These are phyloP conservation scores for Papilio helenus DNA, from an alignment of 1,140 invertebrate genomes.

Conservation along the genomic window DNA sequence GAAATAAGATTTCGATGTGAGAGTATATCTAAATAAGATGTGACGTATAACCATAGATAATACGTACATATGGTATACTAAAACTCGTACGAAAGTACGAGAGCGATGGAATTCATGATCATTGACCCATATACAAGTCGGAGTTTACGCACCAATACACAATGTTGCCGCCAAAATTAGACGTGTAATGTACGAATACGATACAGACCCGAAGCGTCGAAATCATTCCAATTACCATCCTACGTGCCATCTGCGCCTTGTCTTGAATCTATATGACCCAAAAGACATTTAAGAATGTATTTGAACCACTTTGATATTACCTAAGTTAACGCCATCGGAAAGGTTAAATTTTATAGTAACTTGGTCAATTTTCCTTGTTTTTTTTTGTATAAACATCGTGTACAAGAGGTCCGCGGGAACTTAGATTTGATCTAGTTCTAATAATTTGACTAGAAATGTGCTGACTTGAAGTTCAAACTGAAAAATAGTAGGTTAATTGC, in stretches of 20 bases:
- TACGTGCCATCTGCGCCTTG: constrained; percentile 16
- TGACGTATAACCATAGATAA: constrained; percentile 1
- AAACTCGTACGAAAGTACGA: constrained; percentile 32
- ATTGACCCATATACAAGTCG: constrained; percentile 60
- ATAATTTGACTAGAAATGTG: neutral
- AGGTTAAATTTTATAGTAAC: no score
- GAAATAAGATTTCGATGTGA: neutral
- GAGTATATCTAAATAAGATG: constrained; percentile 24
- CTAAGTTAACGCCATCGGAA: neutral
- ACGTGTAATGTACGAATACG: constrained; percentile 49
- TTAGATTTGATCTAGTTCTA: neutral
- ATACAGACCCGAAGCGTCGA: constrained; percentile 44
- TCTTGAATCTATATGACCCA: neutral
- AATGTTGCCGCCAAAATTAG: constrained; percentile 63
- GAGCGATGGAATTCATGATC: constrained; percentile 48
- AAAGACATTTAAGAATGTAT: no score
- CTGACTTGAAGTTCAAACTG: neutral
- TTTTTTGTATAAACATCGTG: neutral
- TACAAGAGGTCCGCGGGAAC: neutral
- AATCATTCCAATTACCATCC: constrained; percentile 38
- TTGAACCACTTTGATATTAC: no score
- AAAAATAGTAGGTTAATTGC: neutral
- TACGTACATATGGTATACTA: no score
- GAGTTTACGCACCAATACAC: constrained; percentile 53
- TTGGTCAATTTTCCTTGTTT: neutral